Evolutionary conservation across 35 echinoderm and acorn worm genomes (phyloP), one percentile per base, ranked within the genome.

Genomic region (Apostichopus parvimensis): DNA sequence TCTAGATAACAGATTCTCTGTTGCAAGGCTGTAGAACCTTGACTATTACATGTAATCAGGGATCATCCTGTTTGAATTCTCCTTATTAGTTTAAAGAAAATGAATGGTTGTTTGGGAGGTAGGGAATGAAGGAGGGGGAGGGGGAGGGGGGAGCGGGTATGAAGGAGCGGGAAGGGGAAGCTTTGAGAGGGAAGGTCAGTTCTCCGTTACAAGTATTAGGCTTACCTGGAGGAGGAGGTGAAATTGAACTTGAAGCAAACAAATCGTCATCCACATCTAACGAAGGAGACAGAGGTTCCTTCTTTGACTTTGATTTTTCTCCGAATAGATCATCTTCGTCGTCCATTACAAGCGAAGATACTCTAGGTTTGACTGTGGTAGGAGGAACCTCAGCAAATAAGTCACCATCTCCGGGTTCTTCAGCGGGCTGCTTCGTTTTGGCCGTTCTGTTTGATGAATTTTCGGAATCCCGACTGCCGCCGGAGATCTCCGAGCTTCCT

Each of bases 271-370:
- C 93, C 2, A 95, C 57, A 64, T 72, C 86, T 53, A 88, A 66
- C 23, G 62, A 54, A 53, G 86, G 86, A 53, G 86, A 62, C 8
- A 64, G 14, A 18, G 57, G 15, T 15, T 53, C 24, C 21, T 91
- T 91, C 65, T 87, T 87, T 1, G 79, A n/a, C 5, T 68, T 58
- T 22, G 92, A 73, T 52, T 11, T 82, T 8, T 82, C 13, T 82
- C 92, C 90, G 88, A 96, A 96, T 17, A 96, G 68, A 73, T 96
- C 86, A 52, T 91, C 88, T 9, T 91, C 80, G 14, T 86, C 88
- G 20, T 85, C 79, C 56, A 92, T 52, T 0, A 34, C 26, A 52
- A 28, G 0, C 8, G 77, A 64, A 23, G 70, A 59, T 56, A 18
- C 77, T 92, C 85, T 92, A 53, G 79, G 79, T 9, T 53, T 65